Conservation (phyloP, 1,140 invertebrate genomes). For the Heliconius congener region DNA sequence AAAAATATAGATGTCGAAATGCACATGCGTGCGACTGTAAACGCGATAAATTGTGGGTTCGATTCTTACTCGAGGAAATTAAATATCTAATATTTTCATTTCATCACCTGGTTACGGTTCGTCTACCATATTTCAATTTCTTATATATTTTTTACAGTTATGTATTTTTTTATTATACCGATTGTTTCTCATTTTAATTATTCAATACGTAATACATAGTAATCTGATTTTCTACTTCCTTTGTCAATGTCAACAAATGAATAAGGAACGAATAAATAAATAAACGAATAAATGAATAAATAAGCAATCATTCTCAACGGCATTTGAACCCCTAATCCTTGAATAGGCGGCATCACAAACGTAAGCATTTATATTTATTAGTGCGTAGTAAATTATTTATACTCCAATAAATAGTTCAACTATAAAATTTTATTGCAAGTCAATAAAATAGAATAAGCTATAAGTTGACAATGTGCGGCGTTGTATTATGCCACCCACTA, state of each 20-base stretch:
- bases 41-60: too few species aligned
- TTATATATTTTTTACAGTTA: too few species aligned
- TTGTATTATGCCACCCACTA: neutral
- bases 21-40: too few species aligned
- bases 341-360: neutral
- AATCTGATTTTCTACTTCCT: too few species aligned
- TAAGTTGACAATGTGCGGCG: neutral
- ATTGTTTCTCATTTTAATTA: too few species aligned
- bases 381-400: constrained; percentile 6
- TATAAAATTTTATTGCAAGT: constrained; percentile 8
- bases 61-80: too few species aligned
- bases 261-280: neutral
- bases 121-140: too few species aligned
- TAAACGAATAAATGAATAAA: neutral
- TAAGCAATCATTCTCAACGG: neutral
- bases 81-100: too few species aligned
- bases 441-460: constrained; percentile 7
- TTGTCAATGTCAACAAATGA: neutral
- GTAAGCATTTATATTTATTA: neutral
- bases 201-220: too few species aligned
- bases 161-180: too few species aligned
- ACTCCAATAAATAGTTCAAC: neutral
- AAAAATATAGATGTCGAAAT: too few species aligned
- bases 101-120: too few species aligned
- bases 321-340: neutral